A percentile compares a stretch with the other conserved stretches of the same genome.
These are phyloP conservation scores for Piaya cayana DNA, from an alignment of 2,113 vertebrate genomes.

Conservation along the genomic window DNA sequence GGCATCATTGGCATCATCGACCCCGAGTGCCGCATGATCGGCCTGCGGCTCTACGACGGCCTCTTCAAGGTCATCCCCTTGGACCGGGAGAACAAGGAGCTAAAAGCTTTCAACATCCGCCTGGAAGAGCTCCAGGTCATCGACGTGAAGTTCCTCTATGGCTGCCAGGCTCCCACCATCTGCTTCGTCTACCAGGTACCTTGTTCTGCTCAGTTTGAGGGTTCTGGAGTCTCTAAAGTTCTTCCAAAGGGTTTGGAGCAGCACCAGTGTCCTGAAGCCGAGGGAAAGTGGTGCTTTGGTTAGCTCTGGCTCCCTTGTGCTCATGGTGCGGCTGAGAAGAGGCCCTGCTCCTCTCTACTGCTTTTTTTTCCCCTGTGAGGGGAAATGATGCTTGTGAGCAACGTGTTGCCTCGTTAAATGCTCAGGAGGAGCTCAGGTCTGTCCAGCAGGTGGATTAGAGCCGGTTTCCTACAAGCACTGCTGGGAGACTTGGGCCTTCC, in stretches of 20 bases:
- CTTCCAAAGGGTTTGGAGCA: background rate
- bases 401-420: background rate
- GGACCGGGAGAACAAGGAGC: slow-evolving; percentile 94
- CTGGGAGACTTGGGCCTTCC: background rate
- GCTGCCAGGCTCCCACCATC: slow-evolving; percentile 96
- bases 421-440: fast-evolving
- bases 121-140: slow-evolving; percentile 98
- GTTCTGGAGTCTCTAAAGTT: background rate
- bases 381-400: background rate
- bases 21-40: slow-evolving; percentile 97
- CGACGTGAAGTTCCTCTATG: slow-evolving; percentile 95
- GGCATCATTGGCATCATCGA: slow-evolving; percentile 98
- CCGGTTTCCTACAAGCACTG: fast-evolving
- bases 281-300: fast-evolving
- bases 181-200: slow-evolving; percentile 98
- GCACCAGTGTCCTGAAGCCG: background rate
- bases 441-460: background rate
- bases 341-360: background rate
- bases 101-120: slow-evolving; percentile 98
- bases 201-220: background rate
- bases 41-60: slow-evolving; percentile 93
- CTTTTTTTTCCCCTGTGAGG: background rate
- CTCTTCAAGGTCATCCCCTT: slow-evolving; percentile 97
- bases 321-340: fast-evolving
- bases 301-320: background rate